These are phyloP conservation scores for Myxocyprinus asiaticus DNA, from an alignment of 2,113 vertebrate species.

Conservation along the genomic window DNA sequence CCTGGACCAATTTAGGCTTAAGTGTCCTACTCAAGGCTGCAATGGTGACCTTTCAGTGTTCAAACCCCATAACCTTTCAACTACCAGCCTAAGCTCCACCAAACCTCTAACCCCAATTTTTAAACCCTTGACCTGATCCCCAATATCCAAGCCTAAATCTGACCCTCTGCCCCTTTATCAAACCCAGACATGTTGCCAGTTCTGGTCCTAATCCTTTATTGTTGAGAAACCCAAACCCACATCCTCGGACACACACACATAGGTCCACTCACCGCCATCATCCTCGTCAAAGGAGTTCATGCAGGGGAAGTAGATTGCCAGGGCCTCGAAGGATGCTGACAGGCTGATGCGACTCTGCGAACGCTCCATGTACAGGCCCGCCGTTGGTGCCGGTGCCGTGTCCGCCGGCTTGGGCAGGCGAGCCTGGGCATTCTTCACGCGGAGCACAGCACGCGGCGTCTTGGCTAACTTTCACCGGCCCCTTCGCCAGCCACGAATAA, in stretches of 20 bases:
- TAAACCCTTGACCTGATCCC: too few relatives aligned
- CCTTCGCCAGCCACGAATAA: conserved; percentile 68
- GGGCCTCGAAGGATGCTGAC: conserved; percentile 95
- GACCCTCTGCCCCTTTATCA: too few relatives aligned
- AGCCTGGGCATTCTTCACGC: conserved; percentile 97
- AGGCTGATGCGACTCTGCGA: conserved; percentile 96
- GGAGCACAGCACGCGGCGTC: conserved; percentile 97
- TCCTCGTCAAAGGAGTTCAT: conserved; percentile 99
- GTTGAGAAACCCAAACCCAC: too few relatives aligned
- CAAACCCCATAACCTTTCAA: too few relatives aligned
- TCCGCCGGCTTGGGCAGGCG: conserved; percentile 89
- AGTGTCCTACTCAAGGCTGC: too few relatives aligned
- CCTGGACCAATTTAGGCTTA: too few relatives aligned
- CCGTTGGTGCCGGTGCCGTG: conserved; percentile 71
- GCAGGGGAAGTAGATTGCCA: conserved; percentile 98
- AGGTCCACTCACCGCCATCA: conserved; percentile 82
- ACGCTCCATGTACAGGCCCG: conserved; percentile 92
- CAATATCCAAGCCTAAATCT: too few relatives aligned
- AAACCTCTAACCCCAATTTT: background rate
- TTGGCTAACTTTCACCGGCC: conserved; percentile 85
- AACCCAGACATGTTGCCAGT: too few relatives aligned
- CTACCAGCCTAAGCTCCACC: too few relatives aligned
- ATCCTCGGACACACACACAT: background rate
- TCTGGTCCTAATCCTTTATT: too few relatives aligned
- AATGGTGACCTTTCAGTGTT: too few relatives aligned